These are phyloP conservation scores for Anorthoa munda DNA, from an alignment of 2,888 invertebrate species.

Conservation along the genomic window DNA sequence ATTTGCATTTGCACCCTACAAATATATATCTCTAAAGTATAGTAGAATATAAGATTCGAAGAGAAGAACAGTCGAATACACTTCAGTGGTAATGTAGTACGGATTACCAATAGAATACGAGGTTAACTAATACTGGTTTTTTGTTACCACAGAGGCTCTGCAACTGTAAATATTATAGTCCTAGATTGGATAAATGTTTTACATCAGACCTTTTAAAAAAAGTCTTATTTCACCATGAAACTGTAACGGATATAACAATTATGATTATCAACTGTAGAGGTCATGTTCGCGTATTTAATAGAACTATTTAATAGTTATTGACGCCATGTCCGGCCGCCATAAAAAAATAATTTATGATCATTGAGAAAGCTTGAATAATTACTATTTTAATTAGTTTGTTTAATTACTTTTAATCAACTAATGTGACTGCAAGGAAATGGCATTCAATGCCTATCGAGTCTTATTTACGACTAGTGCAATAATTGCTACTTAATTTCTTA, in stretches of 20 bases:
- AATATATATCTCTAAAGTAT: no score
- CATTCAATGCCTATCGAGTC: neutral
- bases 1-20: no score
- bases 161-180: no score
- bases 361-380: constrained; percentile 29
- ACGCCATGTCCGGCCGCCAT: constrained; percentile 10
- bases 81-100: no score
- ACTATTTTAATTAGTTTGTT: constrained; percentile 13
- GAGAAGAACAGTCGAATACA: no score
- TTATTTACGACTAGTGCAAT: neutral
- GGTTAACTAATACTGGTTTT: no score
- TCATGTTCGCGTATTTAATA: constrained; percentile 47
- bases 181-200: no score
- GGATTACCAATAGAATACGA: no score
- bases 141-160: no score
- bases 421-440: neutral
- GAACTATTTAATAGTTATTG: constrained; percentile 32
- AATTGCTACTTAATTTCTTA: no score
- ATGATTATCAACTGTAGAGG: constrained; percentile 8
- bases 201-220: neutral
- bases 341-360: constrained; percentile 2
- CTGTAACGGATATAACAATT: constrained; percentile 7
- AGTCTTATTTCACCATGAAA: neutral
- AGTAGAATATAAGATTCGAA: no score
- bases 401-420: neutral